Evolutionary conservation across 2,888 invertebrate genomes (phyloP).

Genomic region (Chrysotoxum bicinctum): DNA sequence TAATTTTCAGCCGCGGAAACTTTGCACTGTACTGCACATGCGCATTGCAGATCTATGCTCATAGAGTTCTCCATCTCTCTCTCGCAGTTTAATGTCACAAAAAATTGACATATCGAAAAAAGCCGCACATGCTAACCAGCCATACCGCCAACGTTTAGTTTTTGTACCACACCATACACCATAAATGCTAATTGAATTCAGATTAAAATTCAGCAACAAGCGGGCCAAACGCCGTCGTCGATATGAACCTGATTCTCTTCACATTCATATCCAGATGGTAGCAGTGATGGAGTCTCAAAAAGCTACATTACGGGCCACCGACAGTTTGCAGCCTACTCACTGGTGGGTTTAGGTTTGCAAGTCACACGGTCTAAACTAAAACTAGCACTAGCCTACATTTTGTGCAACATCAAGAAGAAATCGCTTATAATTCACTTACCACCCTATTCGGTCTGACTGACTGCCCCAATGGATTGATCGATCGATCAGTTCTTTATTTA

Average conservation of each 20-base stretch:
- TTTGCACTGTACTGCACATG: constrained; percentile 3
- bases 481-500: constrained; percentile 14
- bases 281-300: neutral
- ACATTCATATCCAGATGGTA: constrained; percentile 20
- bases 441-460: constrained; percentile 31
- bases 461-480: no score
- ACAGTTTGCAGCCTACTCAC: constrained; percentile 60
- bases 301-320: constrained; percentile 25
- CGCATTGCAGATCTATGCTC: constrained; percentile 42
- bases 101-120: constrained; percentile 54
- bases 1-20: constrained; percentile 51
- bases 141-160: constrained; percentile 38
- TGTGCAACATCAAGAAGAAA: constrained; percentile 34
- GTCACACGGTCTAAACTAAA: constrained; percentile 36
- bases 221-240: constrained; percentile 10
- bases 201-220: constrained; percentile 41
- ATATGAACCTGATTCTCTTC: constrained; percentile 57
- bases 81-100: neutral
- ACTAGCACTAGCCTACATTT: constrained; percentile 59
- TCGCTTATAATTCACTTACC: constrained; percentile 35
- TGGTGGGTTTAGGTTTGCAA: constrained; percentile 35
- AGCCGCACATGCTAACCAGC: constrained; percentile 18
- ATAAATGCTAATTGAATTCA: constrained; percentile 63
- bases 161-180: constrained; percentile 15
- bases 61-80: neutral